Evolutionary conservation across 2,113 vertebrate species (phyloP), one percentile per base, ranked within the genome.

Genomic region (Callochromis pleurospilus): DNA sequence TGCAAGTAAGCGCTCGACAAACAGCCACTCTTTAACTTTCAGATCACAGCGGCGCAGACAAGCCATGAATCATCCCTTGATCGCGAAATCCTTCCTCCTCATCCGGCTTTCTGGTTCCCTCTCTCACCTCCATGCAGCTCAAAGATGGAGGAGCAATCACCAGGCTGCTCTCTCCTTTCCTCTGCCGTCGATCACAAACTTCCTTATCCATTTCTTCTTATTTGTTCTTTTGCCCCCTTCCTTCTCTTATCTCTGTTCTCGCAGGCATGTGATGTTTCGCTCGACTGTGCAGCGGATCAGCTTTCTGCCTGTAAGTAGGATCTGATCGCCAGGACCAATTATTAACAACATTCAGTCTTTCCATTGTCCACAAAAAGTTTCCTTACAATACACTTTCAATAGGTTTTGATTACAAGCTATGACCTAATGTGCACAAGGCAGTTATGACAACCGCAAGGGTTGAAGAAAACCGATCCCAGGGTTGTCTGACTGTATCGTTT

Each of bases 291-390:
- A 89, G 47, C 96, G 96, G 81, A 94, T 96, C 90, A 96, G 93
- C 89, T 98, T 97, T 92, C 92, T 62, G 60, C 96, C 96, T 83
- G 97, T 97, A 94, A 97, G 97, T 97, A 77, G 73, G 73, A 94
- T 94, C 93, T 85, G 73, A 60, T 95, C 93, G 62, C 93, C 84
- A 45, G 62, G 53, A 84, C 79, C 70, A 56, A 82, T 92, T 94
- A 91, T 93, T 91, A 89, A 73, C 75, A 84, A 55, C 70, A 40
- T 84, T 86, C 89, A 84, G 84, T 91, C 68, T 91, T 92, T 93
- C 92, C 91, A 85, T 42, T 79, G 88, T 73, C 73, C 49, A 55
- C 82, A 91, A 84, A 86, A 85, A 82, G 89, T 79, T 90, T 84
- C 47, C 88, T 88, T 82, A 86, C 92, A 90, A 88, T 89, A 80